A percentile compares a stretch with the other conserved stretches of the same genome.
Evolutionary conservation across 2,113 vertebrate genomes (phyloP).

Genomic region (human (Homo sapiens)): DNA sequence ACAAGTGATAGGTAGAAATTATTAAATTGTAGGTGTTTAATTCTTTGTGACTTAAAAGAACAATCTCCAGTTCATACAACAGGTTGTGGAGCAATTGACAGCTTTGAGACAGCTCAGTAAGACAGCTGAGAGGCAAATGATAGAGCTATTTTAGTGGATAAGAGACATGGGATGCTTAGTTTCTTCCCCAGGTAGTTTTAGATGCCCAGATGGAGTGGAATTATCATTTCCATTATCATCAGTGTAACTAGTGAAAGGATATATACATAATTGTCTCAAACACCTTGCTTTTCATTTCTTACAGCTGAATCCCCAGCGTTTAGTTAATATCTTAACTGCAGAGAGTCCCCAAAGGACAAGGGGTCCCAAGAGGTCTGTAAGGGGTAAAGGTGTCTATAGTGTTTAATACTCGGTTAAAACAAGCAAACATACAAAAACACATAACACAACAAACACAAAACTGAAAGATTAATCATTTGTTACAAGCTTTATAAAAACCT

Average conservation of each 20-base stretch:
- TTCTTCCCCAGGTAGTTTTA: background rate
- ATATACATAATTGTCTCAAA: background rate
- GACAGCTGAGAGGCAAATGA: background rate
- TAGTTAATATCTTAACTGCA: background rate
- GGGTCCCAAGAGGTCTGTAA: background rate
- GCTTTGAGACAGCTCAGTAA: background rate
- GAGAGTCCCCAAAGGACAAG: background rate
- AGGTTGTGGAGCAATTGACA: background rate
- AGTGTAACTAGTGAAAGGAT: background rate
- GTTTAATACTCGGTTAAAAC: background rate
- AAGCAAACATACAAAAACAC: background rate
- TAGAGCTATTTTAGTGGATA: background rate
- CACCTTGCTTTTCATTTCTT: background rate
- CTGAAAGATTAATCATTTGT: background rate
- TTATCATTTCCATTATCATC: background rate
- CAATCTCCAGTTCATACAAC: background rate
- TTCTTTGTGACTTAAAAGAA: background rate
- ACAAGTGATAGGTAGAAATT: background rate
- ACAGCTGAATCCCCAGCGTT: background rate
- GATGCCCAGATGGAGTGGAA: background rate
- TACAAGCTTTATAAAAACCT: background rate
- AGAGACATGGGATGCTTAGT: rapidly evolving
- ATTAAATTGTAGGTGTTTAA: background rate
- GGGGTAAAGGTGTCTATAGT: background rate
- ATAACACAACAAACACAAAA: background rate